Percentiles rank a stretch among this genome's conserved stretches.
These are phyloP conservation scores for Agrotis exclamationis DNA, from an alignment of 2,888 invertebrate genomes.

Conservation along the genomic window DNA sequence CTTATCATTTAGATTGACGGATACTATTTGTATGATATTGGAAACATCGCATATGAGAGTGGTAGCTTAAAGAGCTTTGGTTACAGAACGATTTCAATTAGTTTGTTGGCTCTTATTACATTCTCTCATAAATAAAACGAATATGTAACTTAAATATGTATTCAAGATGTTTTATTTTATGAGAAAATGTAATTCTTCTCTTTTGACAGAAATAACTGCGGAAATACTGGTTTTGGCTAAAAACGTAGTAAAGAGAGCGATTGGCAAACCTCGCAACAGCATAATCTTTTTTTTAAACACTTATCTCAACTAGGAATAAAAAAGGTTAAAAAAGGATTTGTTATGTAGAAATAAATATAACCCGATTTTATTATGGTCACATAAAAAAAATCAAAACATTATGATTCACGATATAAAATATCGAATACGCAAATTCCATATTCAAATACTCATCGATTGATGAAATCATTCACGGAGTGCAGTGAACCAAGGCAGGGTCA, in stretches of 20 bases:
- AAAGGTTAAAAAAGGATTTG: neutral
- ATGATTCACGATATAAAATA: constrained; percentile 14
- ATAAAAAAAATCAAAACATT: constrained; percentile 6
- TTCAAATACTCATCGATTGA: constrained; percentile 36
- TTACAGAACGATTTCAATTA: constrained; percentile 1
- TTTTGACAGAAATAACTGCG: too few species aligned
- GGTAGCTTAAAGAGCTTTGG: neutral
- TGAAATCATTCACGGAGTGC: constrained; percentile 51
- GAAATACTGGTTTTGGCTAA: too few species aligned
- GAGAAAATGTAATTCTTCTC: too few species aligned
- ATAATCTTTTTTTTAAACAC: neutral
- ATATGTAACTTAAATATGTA: too few species aligned
- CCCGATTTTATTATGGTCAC: neutral
- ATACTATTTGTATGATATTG: constrained; percentile 24
- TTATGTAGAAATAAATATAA: neutral
- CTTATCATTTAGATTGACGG: constrained; percentile 28
- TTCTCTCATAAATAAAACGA: neutral
- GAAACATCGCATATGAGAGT: neutral
- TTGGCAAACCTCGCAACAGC: neutral
- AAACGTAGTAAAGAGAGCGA: neutral
- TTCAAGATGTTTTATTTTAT: too few species aligned
- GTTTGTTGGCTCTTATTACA: neutral
- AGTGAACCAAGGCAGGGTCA: constrained; percentile 54
- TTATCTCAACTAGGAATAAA: neutral
- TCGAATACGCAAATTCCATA: constrained; percentile 23